These are phyloP conservation scores for Scaptomyza caliginosa DNA, from an alignment of 2,888 invertebrate genomes.

Conservation along the genomic window DNA sequence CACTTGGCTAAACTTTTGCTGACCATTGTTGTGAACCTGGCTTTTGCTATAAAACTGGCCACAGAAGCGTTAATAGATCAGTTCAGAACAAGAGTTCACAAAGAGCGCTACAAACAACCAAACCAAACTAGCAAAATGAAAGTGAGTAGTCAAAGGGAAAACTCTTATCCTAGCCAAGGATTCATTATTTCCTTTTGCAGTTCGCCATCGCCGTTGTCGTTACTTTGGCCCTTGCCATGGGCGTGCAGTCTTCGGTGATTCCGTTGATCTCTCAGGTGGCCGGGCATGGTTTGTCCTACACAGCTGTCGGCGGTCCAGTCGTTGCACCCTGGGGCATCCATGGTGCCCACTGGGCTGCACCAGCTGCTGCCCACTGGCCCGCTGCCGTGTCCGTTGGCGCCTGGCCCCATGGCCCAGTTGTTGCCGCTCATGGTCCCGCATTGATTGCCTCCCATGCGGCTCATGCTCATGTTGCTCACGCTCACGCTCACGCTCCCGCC, in stretches of 20 bases:
- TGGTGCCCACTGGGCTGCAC: constrained; percentile 20
- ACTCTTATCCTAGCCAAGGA: not conserved
- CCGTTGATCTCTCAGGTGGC: constrained; percentile 71
- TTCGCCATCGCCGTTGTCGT: constrained; percentile 76
- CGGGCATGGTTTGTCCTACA: constrained; percentile 76
- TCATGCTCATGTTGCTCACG: constrained; percentile 39
- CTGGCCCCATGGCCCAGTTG: constrained; percentile 52
- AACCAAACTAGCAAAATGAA: constrained; percentile 68
- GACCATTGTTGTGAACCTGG: constrained; percentile 32
- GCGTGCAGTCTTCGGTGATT: constrained; percentile 80
- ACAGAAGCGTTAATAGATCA: constrained; percentile 60
- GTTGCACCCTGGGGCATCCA: constrained; percentile 57
- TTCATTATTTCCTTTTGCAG: constrained; percentile 46
- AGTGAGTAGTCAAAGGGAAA: constrained; percentile 64
- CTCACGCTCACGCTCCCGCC: constrained; percentile 46
- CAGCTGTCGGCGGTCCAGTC: constrained; percentile 71
- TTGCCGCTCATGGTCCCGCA: constrained; percentile 48
- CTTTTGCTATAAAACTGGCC: constrained; percentile 55
- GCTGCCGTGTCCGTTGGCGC: constrained; percentile 58
- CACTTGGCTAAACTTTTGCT: constrained; percentile 65
- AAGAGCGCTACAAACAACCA: constrained; percentile 55
- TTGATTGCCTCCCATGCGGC: constrained; percentile 41
- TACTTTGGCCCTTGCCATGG: constrained; percentile 81
- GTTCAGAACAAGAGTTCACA: constrained; percentile 78
- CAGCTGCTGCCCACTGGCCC: constrained; percentile 43